Base-by-base conservation (phyloP, 2,888 invertebrate species). In the Sarcophaga caerulescens region DNA sequence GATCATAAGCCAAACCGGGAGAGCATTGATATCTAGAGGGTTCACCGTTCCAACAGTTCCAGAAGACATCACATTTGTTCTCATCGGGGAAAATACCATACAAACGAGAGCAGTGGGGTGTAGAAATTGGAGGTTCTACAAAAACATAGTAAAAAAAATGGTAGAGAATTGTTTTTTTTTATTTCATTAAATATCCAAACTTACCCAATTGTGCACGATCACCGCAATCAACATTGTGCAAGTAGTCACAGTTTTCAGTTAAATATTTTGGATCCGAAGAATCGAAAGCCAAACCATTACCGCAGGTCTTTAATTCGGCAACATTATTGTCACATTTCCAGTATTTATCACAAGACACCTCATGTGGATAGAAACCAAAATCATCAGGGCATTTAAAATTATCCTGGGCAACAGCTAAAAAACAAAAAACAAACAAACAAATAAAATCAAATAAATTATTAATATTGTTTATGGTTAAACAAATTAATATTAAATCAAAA, bases 41-140 rank as follows among this genome's bases (percentile, higher is more conserved):
- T 93, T 98, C 98, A 76, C 98, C 98, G 94, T 97, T 98, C 98
- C 98, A 98, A 94, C 98, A 98, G 94, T 98, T 98, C 97, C 98
- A 98, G 96, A 98, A 98, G 19, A 97, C 96, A 93, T 98, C 97
- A 93, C 98, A 98, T 93, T 97, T 97, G 89, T 94, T 94, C 79
- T 96, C 96, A 92, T 98, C 98, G 88, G 97, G 94, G 95, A 98
- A 98, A 94, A 98, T 98, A 91, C 98, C 98, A 93, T 98, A 98
- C 89, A 98, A 94, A 84, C 98, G 95, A 68, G 96, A 93, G 93
- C 98, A 98, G 93, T 98, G 97, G 14, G 97, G 95, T 21, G 97
- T 96, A 83, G 96, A 94, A 91, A 98, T 96, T 91, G 98, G 95
- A 47, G 97, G 97, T 93, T 98, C 97, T 97, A 4, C 17, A 91